Evolutionary conservation across 2,888 invertebrate genomes (phyloP).

Genomic region (Cantharis nigra): DNA sequence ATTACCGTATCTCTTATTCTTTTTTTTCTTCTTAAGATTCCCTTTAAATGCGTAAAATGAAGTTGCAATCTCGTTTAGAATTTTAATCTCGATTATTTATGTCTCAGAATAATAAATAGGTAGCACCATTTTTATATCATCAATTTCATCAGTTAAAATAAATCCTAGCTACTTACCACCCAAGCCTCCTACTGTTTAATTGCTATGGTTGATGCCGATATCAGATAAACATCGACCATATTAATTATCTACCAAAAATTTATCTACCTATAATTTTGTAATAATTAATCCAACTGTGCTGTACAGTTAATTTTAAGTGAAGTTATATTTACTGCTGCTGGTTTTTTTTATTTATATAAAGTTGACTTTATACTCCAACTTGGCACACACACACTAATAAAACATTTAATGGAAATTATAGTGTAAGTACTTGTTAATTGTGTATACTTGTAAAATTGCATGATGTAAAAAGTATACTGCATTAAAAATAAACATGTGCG

Average conservation of each 20-base stretch:
- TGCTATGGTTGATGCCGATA: neutral
- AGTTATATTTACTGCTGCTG: neutral
- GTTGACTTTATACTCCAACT: neutral
- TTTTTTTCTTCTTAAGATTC: too few species aligned
- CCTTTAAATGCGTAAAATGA: too few species aligned
- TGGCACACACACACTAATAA: neutral
- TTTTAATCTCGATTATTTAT: neutral
- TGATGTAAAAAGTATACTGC: slow-evolving; percentile 1
- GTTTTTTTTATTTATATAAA: neutral
- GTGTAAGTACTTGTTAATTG: neutral
- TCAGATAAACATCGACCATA: neutral
- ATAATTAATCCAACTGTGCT: neutral
- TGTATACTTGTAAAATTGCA: neutral
- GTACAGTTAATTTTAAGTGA: neutral
- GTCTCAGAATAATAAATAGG: neutral
- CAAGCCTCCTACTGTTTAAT: neutral
- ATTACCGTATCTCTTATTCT: too few species aligned
- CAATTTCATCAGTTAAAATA: neutral
- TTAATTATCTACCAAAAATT: neutral
- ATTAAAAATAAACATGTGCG: slow-evolving; percentile 7
- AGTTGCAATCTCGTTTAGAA: neutral
- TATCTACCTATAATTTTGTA: neutral
- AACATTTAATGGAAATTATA: neutral
- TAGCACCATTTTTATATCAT: neutral
- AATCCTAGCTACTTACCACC: neutral